Evolutionary conservation across 2,888 invertebrate species (phyloP), one percentile per base, ranked within the genome.

Genomic region (Hipparchia semele): DNA sequence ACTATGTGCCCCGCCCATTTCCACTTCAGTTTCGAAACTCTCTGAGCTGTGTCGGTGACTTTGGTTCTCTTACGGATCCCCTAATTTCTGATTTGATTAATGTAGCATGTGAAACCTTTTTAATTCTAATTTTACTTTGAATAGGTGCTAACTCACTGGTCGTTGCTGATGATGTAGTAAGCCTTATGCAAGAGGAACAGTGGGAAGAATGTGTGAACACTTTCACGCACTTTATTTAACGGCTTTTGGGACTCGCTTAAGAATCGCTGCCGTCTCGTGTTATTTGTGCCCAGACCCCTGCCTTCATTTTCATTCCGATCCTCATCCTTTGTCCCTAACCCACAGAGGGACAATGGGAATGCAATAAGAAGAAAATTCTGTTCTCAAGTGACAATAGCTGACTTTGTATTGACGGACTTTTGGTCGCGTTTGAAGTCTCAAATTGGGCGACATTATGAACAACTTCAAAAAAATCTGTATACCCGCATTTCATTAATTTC

Each of bases 351-450:
- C 71, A 71, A 70, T 61, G 62, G 73, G 71, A 60, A 54, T 66
- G n/a, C 54, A 66, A 73, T 72, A 70, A 72, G 69, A 71, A 75
- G 54, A 45, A 73, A 66, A 60, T 54, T 61, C 66, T 67, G 56
- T 69, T 71, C 69, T 68, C 58, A 68, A 62, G 58, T 49, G 46
- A 68, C 59, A 68, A 68, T 72, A 67, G 67, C 23, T 23, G 23
- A 1, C 62, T 72, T 65, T 66, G 45, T 64, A 73, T 69, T 64
- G 65, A 70, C 33, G 74, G 51, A 49, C 23, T 8, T 65, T 56
- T 56, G 2, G 51, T 2, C 65, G 8, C 9, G 23, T 51, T 51
- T 58, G 53, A 53, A 12, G 12, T 10, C 53, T 12, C 12, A 54
- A 54, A 54, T n/a, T 54, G 12, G 54, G 12, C 39, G 39, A 12